Evolutionary conservation across 92 coral and sea anemone species (phyloP).

Genomic region (Pocillopora meandrina): DNA sequence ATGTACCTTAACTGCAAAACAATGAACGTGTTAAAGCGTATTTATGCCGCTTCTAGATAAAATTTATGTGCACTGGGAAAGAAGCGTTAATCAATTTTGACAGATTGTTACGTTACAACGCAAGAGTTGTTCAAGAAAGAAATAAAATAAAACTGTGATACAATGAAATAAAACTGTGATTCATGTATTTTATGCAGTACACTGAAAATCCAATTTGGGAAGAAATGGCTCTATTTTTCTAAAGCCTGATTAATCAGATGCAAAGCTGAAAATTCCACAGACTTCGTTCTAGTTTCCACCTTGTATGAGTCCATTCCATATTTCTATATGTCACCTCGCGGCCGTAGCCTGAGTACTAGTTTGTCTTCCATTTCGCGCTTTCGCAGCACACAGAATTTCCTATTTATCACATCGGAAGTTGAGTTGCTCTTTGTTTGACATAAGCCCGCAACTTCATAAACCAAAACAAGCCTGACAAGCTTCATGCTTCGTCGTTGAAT

Average conservation of each 20-base stretch:
- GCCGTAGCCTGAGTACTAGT: constrained; percentile 21
- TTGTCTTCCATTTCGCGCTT: constrained; percentile 36
- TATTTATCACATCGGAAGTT: constrained; percentile 1
- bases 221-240: too few relatives aligned
- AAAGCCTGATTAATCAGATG: neutral
- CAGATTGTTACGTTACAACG: too few relatives aligned
- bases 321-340: neutral
- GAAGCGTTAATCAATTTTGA: too few relatives aligned
- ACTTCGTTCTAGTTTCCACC: neutral
- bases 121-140: too few relatives aligned
- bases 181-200: too few relatives aligned
- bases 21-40: too few relatives aligned
- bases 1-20: too few relatives aligned
- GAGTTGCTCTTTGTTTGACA: constrained; percentile 16
- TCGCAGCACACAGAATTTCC: constrained; percentile 10
- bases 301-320: neutral
- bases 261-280: neutral
- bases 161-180: too few relatives aligned
- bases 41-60: too few relatives aligned
- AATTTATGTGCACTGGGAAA: too few relatives aligned
- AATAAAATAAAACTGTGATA: too few relatives aligned
- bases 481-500: constrained; percentile 10
- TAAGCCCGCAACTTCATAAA: neutral
- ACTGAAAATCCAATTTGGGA: too few relatives aligned
- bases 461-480: constrained; percentile 6